Evolutionary conservation across 2,797 vertebrate genomes (phyloP).

Genomic region (Phyllotis vaccarum): DNA sequence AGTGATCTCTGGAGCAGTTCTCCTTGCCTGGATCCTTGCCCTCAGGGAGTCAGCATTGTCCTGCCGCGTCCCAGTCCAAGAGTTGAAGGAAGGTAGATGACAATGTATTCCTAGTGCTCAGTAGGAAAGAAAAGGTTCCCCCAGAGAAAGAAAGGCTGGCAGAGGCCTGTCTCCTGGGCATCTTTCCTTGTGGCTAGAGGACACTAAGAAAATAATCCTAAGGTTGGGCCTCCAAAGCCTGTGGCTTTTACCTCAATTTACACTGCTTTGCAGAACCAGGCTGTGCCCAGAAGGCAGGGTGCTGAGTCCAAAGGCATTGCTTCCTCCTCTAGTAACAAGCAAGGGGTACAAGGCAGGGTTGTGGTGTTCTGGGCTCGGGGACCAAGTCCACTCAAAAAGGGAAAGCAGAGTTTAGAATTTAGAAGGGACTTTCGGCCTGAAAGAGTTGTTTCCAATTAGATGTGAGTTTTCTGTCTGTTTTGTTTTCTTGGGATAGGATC

Average conservation of each 20-base stretch:
- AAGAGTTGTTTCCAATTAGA: not conserved
- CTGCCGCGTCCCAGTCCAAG: constrained; percentile 77
- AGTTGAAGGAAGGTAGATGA: constrained; percentile 75
- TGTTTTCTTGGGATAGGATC: not conserved
- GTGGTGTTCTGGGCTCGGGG: not conserved
- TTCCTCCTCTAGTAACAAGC: not conserved
- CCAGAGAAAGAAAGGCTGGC: not conserved
- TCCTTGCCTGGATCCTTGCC: constrained; percentile 84
- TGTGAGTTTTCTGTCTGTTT: not conserved
- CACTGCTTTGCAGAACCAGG: not conserved
- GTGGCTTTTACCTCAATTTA: not conserved
- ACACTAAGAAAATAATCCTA: not conserved
- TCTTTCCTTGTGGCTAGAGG: not conserved
- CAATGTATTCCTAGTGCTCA: constrained; percentile 59
- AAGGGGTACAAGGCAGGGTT: not conserved
- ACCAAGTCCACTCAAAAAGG: not conserved
- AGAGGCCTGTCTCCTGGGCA: not conserved
- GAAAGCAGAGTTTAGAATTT: not conserved
- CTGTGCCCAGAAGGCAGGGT: not conserved
- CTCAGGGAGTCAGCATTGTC: constrained; percentile 81
- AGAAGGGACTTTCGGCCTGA: not conserved
- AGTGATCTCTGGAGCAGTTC: constrained; percentile 88
- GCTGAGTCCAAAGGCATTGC: not conserved
- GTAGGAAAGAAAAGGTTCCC: constrained; percentile 71
- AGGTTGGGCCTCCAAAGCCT: not conserved